phyloP scores from a whole-genome alignment of 2,888 invertebrate genomes.

The Drosophila colorata region DNA sequence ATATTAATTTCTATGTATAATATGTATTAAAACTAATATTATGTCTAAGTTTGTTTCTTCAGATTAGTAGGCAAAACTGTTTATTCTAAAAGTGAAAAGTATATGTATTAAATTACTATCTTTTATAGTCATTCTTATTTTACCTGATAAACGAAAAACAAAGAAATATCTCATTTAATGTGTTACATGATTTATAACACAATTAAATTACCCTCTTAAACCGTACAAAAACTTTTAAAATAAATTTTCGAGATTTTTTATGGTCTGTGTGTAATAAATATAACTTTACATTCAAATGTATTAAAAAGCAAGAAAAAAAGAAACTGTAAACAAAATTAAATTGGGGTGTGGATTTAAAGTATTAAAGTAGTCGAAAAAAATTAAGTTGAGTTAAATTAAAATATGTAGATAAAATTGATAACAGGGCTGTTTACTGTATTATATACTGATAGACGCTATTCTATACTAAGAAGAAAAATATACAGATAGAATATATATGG shows the following conservation, averaged over 20 bases:
- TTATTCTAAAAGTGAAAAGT: too few species aligned
- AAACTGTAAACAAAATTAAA: constrained; percentile 23
- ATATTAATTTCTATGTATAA: too few species aligned
- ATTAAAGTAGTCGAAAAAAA: background rate
- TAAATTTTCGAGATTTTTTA: constrained; percentile 55
- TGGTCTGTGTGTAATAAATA: constrained; percentile 58
- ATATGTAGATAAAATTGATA: too few species aligned
- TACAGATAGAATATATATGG: too few species aligned
- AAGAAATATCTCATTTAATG: background rate
- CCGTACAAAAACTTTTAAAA: constrained; percentile 50
- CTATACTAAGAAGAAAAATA: background rate
- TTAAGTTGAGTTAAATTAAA: background rate
- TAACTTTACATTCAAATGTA: constrained; percentile 35
- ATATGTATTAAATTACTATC: too few species aligned
- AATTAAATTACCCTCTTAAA: background rate
- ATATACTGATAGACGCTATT: background rate
- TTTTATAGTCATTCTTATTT: too few species aligned
- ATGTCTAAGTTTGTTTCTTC: too few species aligned
- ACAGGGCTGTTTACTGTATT: background rate
- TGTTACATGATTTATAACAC: background rate
- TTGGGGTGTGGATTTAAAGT: constrained; percentile 12
- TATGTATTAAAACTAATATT: too few species aligned
- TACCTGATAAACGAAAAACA: too few species aligned
- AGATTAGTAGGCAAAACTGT: too few species aligned
- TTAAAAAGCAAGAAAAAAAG: constrained; percentile 3